A percentile compares a stretch with the other conserved stretches of the same genome.
Evolutionary conservation across 2,888 invertebrate genomes (phyloP).

Genomic region (Pyrrhia umbra): DNA sequence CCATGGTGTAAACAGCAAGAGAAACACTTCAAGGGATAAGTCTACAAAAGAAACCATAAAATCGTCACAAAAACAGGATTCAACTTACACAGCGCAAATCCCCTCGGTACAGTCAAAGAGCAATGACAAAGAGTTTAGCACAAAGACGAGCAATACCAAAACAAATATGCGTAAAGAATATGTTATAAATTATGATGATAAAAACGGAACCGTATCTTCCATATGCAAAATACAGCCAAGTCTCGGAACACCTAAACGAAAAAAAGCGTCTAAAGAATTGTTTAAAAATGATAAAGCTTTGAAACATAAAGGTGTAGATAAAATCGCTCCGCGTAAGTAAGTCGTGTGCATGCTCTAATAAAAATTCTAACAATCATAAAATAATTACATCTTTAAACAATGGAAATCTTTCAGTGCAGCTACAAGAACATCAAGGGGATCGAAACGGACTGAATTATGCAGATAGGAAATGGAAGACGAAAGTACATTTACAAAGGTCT

Average conservation of each 20-base stretch:
- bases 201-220: slow-evolving; percentile 86
- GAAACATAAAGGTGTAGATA: slow-evolving; percentile 76
- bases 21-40: slow-evolving; percentile 63
- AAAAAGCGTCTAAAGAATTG: slow-evolving; percentile 71
- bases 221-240: slow-evolving; percentile 81
- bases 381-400: slow-evolving; percentile 75
- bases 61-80: slow-evolving; percentile 58
- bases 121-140: slow-evolving; percentile 60
- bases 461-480: slow-evolving; percentile 79
- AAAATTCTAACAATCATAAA: slow-evolving; percentile 76
- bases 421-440: slow-evolving; percentile 79
- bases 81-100: slow-evolving; percentile 49
- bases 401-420: slow-evolving; percentile 87
- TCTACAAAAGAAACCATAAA: slow-evolving; percentile 55
- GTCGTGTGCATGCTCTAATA: slow-evolving; percentile 81
- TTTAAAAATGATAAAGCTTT: slow-evolving; percentile 73
- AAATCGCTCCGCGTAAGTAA: slow-evolving; percentile 87
- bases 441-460: slow-evolving; percentile 72
- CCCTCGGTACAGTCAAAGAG: slow-evolving; percentile 38
- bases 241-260: slow-evolving; percentile 72
- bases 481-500: slow-evolving; percentile 79
- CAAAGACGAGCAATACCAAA: slow-evolving; percentile 64
- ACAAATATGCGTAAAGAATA: slow-evolving; percentile 79
- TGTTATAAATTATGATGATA: slow-evolving; percentile 87
- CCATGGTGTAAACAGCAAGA: slow-evolving; percentile 53